A percentile compares a stretch with the other conserved stretches of the same genome.
Conservation (phyloP, 2,888 invertebrate species). For the Kuschelorhynchus macadamiae region DNA sequence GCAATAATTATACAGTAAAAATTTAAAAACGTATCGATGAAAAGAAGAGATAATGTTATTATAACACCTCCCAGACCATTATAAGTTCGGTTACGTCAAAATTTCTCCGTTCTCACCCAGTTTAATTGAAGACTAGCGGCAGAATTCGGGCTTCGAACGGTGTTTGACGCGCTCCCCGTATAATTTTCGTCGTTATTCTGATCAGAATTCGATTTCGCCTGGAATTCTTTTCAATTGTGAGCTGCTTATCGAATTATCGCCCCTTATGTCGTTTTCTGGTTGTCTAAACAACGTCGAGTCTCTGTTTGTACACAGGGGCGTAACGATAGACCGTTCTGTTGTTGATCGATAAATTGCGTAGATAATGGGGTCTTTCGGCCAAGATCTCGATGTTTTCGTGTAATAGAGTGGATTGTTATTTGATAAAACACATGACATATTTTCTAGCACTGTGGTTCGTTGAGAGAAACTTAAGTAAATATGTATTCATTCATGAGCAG, state of each 20-base stretch:
- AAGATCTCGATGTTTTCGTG: neutral
- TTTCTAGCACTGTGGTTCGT: too few species aligned
- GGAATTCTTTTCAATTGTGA: slow-evolving; percentile 42
- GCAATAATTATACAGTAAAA: neutral
- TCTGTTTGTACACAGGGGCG: slow-evolving; percentile 42
- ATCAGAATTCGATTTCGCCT: slow-evolving; percentile 48
- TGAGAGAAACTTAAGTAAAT: too few species aligned
- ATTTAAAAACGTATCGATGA: neutral
- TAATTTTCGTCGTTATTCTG: slow-evolving; percentile 47
- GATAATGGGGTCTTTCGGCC: slow-evolving; percentile 7
- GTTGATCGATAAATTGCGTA: neutral
- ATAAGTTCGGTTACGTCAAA: slow-evolving; percentile 28
- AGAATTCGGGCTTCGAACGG: slow-evolving; percentile 13
- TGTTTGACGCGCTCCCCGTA: slow-evolving; percentile 26
- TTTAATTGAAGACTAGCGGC: slow-evolving; percentile 36
- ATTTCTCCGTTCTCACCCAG: slow-evolving; percentile 37
- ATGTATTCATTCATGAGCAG: too few species aligned
- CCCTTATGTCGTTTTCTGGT: slow-evolving; percentile 64
- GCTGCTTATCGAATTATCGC: slow-evolving; percentile 66
- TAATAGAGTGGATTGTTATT: too few species aligned
- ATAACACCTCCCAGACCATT: slow-evolving; percentile 27
- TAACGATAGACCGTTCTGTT: neutral
- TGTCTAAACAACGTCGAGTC: slow-evolving; percentile 65
- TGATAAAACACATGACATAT: too few species aligned
- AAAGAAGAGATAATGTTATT: slow-evolving; percentile 9